Conservation (phyloP, 2,797 vertebrate genomes). For the Pangasius macronema region DNA sequence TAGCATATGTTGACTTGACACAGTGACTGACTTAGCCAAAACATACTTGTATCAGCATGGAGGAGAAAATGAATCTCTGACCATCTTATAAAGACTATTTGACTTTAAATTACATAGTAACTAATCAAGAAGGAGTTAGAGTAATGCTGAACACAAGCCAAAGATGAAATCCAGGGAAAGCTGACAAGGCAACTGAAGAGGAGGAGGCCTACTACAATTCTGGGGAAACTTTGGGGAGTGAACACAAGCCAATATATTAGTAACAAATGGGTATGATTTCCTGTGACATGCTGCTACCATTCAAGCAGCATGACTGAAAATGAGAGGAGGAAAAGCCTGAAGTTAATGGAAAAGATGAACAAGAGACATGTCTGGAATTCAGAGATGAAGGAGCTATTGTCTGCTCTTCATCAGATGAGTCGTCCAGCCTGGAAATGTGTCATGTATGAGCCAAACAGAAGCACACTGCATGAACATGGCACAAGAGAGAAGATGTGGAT, state of each 20-base stretch:
- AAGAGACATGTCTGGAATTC: conserved; percentile 4
- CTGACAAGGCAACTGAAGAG: not conserved
- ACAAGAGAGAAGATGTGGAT: not conserved
- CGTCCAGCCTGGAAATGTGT: not conserved
- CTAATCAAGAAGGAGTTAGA: not conserved
- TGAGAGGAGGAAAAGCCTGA: not conserved
- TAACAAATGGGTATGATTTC: not conserved
- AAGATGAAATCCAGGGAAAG: not conserved
- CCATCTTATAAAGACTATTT: not conserved
- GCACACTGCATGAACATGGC: not conserved
- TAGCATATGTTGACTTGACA: not conserved
- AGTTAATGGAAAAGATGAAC: not conserved
- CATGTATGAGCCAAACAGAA: not conserved
- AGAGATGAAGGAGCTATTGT: not conserved
- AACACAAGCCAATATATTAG: not conserved
- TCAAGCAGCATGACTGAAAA: not conserved
- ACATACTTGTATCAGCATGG: not conserved
- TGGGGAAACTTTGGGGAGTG: not conserved
- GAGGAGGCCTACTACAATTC: not conserved
- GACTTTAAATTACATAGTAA: not conserved
- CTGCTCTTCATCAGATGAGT: not conserved
- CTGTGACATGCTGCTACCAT: not conserved
- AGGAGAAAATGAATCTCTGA: not conserved
- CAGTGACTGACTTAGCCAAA: no score
- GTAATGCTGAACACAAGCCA: not conserved